Evolutionary conservation across 2,797 vertebrate species (phyloP).

Genomic region (Acanthurus tractus): DNA sequence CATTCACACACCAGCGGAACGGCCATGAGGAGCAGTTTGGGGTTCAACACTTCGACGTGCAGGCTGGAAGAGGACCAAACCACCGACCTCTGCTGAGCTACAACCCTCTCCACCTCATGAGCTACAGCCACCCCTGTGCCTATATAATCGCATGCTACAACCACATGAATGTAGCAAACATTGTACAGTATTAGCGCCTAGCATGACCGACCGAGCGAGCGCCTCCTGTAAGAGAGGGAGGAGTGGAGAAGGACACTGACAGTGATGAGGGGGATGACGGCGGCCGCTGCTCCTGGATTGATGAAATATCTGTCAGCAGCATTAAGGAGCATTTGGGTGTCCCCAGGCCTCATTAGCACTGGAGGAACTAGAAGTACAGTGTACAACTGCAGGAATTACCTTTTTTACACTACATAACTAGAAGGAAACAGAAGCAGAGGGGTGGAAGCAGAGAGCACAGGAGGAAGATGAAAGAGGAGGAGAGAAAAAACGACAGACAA

Average conservation of each 20-base stretch:
- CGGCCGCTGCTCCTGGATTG: constrained; percentile 21
- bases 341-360: constrained; percentile 71
- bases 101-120: too few species aligned
- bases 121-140: too few species aligned
- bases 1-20: too few species aligned
- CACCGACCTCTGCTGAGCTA: too few species aligned
- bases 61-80: too few species aligned
- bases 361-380: constrained; percentile 31
- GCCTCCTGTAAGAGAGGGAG: not conserved
- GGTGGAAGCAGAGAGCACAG: constrained; percentile 10
- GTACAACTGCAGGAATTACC: constrained; percentile 32
- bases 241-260: constrained; percentile 10
- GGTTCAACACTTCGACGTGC: too few species aligned
- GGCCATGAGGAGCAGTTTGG: too few species aligned
- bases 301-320: constrained; percentile 59
- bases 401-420: constrained; percentile 24
- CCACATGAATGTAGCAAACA: not conserved
- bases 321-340: constrained; percentile 37
- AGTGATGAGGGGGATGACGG: constrained; percentile 30
- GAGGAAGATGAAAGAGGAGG: constrained; percentile 45
- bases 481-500: constrained; percentile 24
- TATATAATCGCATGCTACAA: not conserved
- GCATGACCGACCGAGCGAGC: too few species aligned
- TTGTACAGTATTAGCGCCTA: not conserved
- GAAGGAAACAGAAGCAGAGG: constrained; percentile 18